A percentile compares a stretch with the other conserved stretches of the same genome.
Conservation (phyloP, 2,797 vertebrate genomes). For the Thamnophis elegans region DNA sequence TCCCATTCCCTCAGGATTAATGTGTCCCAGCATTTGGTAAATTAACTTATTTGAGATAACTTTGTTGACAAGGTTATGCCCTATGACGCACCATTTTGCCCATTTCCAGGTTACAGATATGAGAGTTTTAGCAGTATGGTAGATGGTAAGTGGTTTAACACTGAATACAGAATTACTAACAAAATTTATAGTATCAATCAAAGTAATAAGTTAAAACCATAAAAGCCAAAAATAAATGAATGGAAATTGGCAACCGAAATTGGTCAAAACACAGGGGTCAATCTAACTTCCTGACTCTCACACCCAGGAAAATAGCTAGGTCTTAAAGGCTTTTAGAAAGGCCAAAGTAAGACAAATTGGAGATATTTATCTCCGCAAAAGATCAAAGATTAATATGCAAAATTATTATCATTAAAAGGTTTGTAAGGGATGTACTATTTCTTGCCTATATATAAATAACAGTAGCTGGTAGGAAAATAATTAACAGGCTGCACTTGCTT, state of each 20-base stretch:
- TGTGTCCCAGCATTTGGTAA: neutral
- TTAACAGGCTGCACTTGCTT: rapidly evolving
- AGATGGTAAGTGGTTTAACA: neutral
- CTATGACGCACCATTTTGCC: neutral
- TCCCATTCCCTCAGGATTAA: neutral
- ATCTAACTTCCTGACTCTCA: neutral
- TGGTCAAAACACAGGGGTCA: neutral
- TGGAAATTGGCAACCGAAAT: neutral
- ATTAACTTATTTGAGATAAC: neutral
- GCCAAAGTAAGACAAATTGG: neutral
- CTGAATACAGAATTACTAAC: neutral
- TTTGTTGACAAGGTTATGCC: neutral
- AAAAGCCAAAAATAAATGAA: neutral
- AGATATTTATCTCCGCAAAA: neutral
- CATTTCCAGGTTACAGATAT: neutral
- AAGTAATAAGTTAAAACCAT: neutral
- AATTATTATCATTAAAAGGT: neutral
- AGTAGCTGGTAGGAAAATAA: neutral
- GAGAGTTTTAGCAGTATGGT: neutral
- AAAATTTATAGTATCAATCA: neutral
- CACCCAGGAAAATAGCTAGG: neutral
- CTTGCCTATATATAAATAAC: neutral
- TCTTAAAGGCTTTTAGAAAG: neutral
- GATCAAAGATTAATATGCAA: neutral
- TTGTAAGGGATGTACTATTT: neutral